A percentile compares a stretch with the other conserved stretches of the same genome.
Conservation (phyloP, 2,888 invertebrate species). For the Pseudococcus longispinus region DNA sequence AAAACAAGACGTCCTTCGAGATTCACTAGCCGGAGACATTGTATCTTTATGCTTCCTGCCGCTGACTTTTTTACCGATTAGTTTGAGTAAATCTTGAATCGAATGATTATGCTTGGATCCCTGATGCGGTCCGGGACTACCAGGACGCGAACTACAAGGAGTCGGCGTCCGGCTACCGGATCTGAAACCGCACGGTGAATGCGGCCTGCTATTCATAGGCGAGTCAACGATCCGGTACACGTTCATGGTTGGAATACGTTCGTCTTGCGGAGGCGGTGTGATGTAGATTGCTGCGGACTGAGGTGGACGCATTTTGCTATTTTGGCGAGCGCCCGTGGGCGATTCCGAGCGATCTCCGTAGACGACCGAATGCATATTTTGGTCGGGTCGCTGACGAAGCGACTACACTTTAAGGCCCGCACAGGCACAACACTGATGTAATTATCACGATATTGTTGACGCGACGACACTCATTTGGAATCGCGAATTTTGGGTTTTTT, state of each 20-base stretch:
- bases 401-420: too few species aligned
- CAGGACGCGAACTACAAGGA: slow-evolving; percentile 58
- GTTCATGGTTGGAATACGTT: slow-evolving; percentile 50
- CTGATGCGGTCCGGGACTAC: slow-evolving; percentile 47
- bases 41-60: slow-evolving; percentile 57
- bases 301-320: neutral
- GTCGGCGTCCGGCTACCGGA: slow-evolving; percentile 57
- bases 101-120: slow-evolving; percentile 54
- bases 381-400: neutral
- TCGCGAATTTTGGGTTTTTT: neutral
- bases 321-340: slow-evolving; percentile 17
- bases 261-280: slow-evolving; percentile 50
- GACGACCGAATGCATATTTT: slow-evolving; percentile 42
- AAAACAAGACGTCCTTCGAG: slow-evolving; percentile 66
- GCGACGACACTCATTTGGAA: neutral
- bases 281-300: slow-evolving; percentile 54
- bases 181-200: slow-evolving; percentile 46
- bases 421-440: neutral
- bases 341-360: slow-evolving; percentile 43
- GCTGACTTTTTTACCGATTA: slow-evolving; percentile 55
- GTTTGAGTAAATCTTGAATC: slow-evolving; percentile 56
- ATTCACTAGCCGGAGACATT: slow-evolving; percentile 52
- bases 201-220: slow-evolving; percentile 49
- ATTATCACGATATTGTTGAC: neutral
- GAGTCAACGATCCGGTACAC: slow-evolving; percentile 57